phyloP scores from a whole-genome alignment of 2,797 vertebrate genomes.

The Micrastur ruficollis region DNA sequence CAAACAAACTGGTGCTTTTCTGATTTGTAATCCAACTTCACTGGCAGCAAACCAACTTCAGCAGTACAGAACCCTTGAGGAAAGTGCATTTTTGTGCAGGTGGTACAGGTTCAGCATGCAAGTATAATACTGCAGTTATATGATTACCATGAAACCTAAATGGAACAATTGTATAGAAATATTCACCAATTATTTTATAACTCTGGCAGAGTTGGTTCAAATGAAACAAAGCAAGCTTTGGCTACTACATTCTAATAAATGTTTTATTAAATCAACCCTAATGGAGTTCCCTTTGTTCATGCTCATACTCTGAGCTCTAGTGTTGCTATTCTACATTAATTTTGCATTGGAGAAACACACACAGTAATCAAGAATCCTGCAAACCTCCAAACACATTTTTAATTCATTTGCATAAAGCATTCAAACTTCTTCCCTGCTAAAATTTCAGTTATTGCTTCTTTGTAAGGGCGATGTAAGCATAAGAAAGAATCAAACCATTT shows the following conservation, averaged over 20 bases:
- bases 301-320: not conserved
- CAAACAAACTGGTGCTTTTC: not conserved
- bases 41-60: not conserved
- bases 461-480: fast-evolving
- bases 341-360: not conserved
- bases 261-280: not conserved
- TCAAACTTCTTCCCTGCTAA: not conserved
- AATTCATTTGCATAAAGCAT: not conserved
- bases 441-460: not conserved
- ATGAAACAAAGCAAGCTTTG: not conserved
- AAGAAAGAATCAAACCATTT: not conserved
- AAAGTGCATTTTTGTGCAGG: not conserved
- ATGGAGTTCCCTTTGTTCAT: not conserved
- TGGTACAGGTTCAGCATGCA: not conserved
- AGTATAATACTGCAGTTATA: not conserved
- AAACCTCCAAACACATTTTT: not conserved
- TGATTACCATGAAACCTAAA: not conserved
- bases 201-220: not conserved
- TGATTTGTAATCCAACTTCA: not conserved
- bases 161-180: fast-evolving
- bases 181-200: not conserved
- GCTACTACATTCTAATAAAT: not conserved
- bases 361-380: not conserved
- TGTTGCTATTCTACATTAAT: not conserved
- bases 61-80: not conserved